Evolutionary conservation across 1,140 invertebrate species (phyloP).

Genomic region (Ceratoteleas bidentatus): DNA sequence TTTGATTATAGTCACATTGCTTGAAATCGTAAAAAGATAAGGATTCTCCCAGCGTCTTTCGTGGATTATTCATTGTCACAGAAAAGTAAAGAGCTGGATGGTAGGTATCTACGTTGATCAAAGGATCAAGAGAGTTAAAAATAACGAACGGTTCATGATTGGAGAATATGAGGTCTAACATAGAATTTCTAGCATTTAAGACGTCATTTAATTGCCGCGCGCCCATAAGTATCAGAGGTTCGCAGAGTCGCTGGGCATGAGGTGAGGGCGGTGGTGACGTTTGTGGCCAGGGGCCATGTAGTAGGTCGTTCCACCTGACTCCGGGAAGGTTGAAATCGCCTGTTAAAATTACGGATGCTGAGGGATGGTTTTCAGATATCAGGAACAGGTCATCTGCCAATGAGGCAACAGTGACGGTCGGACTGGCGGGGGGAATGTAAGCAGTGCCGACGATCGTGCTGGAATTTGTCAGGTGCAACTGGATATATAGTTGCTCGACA

Average conservation of each 20-base stretch:
- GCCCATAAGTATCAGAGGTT: neutral
- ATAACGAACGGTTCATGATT: neutral
- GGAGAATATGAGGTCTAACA: neutral
- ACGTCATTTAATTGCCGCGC: neutral
- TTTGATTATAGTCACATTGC: neutral
- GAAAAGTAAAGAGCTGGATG: neutral
- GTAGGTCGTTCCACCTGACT: neutral
- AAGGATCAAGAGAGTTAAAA: neutral
- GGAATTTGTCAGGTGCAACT: neutral
- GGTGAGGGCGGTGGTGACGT: neutral
- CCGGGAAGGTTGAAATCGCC: constrained; percentile 3
- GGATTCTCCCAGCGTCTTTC: too few species aligned
- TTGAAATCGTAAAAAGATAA: too few species aligned
- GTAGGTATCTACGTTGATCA: neutral
- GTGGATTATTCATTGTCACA: too few species aligned
- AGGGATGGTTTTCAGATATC: neutral
- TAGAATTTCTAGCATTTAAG: neutral
- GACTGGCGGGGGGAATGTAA: neutral
- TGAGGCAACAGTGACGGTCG: neutral
- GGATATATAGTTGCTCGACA: neutral
- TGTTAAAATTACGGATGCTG: neutral
- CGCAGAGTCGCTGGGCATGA: neutral
- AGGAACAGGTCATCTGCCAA: neutral
- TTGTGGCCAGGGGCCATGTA: neutral
- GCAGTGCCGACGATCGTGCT: neutral